Conservation (phyloP, 2,113 vertebrate genomes). For the Trogon melanurus region DNA sequence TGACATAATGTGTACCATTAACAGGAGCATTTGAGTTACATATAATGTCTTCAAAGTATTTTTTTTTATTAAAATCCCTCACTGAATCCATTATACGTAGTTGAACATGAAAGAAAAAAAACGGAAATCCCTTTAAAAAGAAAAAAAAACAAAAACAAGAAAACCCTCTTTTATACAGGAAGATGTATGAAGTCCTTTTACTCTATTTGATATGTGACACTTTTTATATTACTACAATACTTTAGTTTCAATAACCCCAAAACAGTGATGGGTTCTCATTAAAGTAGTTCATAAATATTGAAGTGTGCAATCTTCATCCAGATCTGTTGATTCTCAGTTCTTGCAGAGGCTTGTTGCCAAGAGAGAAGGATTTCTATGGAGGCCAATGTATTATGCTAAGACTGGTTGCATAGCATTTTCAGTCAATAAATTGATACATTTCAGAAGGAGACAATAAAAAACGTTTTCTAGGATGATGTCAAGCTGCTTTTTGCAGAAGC, state of each 20-base stretch:
- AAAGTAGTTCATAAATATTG: background rate
- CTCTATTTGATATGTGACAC: background rate
- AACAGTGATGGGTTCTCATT: background rate
- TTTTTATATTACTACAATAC: background rate
- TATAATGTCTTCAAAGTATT: background rate
- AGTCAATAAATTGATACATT: background rate
- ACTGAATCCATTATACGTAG: background rate
- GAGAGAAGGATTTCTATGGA: background rate
- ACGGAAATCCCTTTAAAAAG: background rate
- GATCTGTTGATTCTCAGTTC: background rate
- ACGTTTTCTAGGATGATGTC: background rate
- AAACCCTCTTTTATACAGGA: accelerated
- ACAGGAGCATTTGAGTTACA: background rate
- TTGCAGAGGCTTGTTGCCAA: background rate
- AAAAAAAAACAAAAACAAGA: background rate
- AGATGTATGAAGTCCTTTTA: background rate
- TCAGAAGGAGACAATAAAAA: background rate
- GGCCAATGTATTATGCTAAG: background rate
- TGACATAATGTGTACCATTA: background rate
- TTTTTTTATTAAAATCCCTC: background rate
- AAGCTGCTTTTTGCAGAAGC: background rate
- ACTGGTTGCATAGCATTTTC: background rate
- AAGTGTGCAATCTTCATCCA: background rate
- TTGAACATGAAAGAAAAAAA: background rate
- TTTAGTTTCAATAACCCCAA: background rate